phyloP scores from a whole-genome alignment of 2,797 vertebrate species.

The Manis pentadactyla region DNA sequence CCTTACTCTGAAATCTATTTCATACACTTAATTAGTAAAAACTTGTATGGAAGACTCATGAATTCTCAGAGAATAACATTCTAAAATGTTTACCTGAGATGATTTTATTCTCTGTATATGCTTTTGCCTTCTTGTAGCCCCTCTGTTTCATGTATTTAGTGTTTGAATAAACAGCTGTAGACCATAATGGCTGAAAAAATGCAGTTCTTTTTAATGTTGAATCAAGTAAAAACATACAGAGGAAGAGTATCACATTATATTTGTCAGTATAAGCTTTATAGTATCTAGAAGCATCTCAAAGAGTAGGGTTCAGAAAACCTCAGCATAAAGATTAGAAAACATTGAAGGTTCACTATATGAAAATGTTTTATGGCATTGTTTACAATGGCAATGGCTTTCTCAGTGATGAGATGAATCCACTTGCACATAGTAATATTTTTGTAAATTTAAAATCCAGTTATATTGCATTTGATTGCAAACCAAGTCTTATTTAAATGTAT shows the following conservation, averaged over 20 bases:
- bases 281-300: not conserved
- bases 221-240: not conserved
- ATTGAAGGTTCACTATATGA: not conserved
- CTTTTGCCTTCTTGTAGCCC: not conserved
- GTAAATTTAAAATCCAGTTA: too few relatives aligned
- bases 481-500: not conserved
- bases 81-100: not conserved
- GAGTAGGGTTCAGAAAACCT: not conserved
- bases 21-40: not conserved
- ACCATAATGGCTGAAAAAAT: not conserved
- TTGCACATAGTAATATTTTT: not conserved
- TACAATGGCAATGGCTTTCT: not conserved
- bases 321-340: not conserved
- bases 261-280: not conserved
- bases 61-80: not conserved
- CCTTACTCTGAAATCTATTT: not conserved
- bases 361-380: not conserved
- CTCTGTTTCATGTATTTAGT: not conserved
- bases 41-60: not conserved
- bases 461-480: not conserved
- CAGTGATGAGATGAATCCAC: not conserved
- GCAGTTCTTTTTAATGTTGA: not conserved
- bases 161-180: not conserved
- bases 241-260: not conserved
- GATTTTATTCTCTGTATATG: not conserved